Evolutionary conservation across 1,140 invertebrate species (phyloP), one percentile per base, ranked within the genome.

Genomic region (Euglossa dilemma): DNA sequence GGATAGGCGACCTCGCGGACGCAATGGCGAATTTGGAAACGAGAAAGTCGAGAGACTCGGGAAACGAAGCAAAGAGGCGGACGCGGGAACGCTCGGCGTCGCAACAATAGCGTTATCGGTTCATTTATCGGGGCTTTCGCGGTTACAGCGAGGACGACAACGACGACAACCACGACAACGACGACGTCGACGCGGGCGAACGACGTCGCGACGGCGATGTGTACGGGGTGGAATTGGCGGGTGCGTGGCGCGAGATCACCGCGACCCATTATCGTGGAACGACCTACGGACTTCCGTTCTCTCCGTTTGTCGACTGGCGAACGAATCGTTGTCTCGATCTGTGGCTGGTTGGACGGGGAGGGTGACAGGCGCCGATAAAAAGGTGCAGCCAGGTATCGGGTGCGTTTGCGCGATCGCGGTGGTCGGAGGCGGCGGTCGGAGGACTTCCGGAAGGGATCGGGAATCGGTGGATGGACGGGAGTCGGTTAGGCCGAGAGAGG

Each of bases 101-200:
- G 93, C 90, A n/a, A 93, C 93, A 94, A 94, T 92, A 86, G 83
- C 89, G 87, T 87, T 94, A 94, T 94, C 93, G 91, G 87, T 93
- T 94, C 93, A 94, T 94, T 94, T 93, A 94, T 94, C 93, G 92
- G 92, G 90, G 75, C 89, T 91, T 92, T 92, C 91, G 86, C 79
- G 74, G 81, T 66, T 73, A 52, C 86, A 86, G 67, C 76, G 72
- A n/a, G n/a, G n/a, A 54, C 74, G 82, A 47, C 36, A 36, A 36
- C 83, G 74, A 54, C 79, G 79, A 79, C 82, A n/a, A n/a, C n/a
- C n/a, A 54, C 74, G 82, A 47, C 36, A 36, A 36, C 83, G 74
- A 54, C 79, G 79, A 79, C 82, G 85, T 83, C 85, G 69, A 86
- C 59, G 80, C 56, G 69, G 36, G 70, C 25, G 63, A 56, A 57